Conservation (phyloP, 2,113 vertebrate species). For the Crotalus tigris region DNA sequence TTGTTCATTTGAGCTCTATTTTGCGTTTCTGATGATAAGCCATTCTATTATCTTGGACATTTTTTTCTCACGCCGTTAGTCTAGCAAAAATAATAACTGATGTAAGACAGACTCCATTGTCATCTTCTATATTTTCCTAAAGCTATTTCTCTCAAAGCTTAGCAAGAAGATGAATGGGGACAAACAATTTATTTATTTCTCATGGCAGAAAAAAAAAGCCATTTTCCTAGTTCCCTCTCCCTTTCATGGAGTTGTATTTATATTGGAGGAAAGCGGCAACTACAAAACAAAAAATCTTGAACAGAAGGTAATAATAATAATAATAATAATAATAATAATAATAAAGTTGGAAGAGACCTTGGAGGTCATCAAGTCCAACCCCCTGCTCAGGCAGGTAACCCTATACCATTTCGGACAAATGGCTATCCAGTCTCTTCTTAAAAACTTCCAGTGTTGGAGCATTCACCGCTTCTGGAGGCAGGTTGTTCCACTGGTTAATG, state of each 20-base stretch:
- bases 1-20: conserved; percentile 53
- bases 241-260: neutral
- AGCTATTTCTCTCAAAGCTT: conserved; percentile 6
- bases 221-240: neutral
- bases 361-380: too few species aligned
- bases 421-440: too few species aligned
- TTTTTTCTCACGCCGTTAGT: conserved; percentile 9
- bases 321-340: too few species aligned
- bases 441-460: too few species aligned
- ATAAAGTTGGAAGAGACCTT: too few species aligned
- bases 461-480: too few species aligned
- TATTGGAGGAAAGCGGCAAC: neutral
- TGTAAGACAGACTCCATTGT: neutral
- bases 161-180: neutral
- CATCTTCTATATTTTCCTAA: conserved; percentile 13
- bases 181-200: neutral
- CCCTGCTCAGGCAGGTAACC: too few species aligned
- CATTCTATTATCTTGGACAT: conserved; percentile 41
- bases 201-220: neutral
- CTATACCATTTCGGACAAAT: too few species aligned
- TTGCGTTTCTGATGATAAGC: conserved; percentile 49
- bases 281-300: neutral
- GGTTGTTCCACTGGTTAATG: too few species aligned
- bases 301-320: neutral
- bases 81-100: conserved; percentile 40